Conservation (phyloP, 2,888 invertebrate genomes). For the Yponomeuta cagnagella region DNA sequence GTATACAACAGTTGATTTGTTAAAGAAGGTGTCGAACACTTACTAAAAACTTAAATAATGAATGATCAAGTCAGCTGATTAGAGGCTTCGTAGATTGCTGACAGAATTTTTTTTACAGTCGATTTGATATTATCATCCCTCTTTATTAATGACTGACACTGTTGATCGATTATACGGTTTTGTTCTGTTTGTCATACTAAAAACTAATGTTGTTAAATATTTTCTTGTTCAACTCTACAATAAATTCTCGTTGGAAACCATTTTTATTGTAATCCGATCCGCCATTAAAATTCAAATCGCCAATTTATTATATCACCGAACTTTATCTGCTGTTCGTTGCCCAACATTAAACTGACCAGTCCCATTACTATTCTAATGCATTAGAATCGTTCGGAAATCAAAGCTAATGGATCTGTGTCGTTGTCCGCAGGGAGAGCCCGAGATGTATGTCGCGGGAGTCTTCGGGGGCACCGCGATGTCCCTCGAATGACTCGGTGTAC, state of each 20-base stretch:
- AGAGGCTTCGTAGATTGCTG: not conserved
- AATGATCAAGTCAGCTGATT: not conserved
- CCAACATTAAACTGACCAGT: not conserved
- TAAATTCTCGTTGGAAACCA: not conserved
- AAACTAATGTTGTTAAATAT: not conserved
- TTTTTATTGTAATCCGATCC: not conserved
- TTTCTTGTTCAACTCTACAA: not conserved
- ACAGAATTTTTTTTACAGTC: not conserved
- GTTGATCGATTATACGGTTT: not conserved
- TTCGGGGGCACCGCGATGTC: conserved; percentile 83
- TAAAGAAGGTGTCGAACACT: not conserved
- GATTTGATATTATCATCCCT: not conserved
- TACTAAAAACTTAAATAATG: not conserved
- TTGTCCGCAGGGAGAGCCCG: conserved; percentile 86
- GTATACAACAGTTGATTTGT: not conserved
- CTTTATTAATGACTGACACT: not conserved
- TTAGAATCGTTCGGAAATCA: conserved; percentile 18
- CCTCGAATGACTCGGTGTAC: conserved; percentile 85
- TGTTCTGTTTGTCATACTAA: not conserved
- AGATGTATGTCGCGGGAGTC: conserved; percentile 90
- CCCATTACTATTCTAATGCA: conserved; percentile 4
- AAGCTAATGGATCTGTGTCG: conserved; percentile 36
- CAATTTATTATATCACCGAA: not conserved
- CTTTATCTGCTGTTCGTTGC: not conserved
- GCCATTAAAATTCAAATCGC: conserved; percentile 8